phyloP scores from a whole-genome alignment of 2,888 invertebrate species.

The Eugnorisma glareosa region DNA sequence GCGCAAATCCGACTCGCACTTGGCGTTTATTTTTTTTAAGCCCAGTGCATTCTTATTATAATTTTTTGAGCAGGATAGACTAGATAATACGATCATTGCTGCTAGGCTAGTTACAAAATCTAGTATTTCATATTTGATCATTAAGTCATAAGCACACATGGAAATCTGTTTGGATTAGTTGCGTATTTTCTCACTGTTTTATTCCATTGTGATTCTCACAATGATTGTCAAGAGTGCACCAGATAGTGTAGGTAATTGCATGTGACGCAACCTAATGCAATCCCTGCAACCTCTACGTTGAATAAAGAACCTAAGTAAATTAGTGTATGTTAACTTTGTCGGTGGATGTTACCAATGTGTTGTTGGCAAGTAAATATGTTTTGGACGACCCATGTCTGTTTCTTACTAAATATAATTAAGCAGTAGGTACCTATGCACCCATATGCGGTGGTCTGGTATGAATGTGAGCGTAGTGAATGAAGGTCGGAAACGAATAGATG shows the following conservation, averaged over 20 bases:
- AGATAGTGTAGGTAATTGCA: conserved; percentile 59
- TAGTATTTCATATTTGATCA: conserved; percentile 8
- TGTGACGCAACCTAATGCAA: conserved; percentile 49
- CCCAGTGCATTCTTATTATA: background rate
- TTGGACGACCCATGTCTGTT: conserved; percentile 14
- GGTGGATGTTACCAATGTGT: background rate
- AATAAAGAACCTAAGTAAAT: conserved; percentile 4
- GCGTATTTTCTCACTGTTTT: conserved; percentile 64
- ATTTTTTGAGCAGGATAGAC: background rate
- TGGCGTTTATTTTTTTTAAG: background rate
- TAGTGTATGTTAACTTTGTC: conserved; percentile 11
- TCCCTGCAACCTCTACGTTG: conserved; percentile 27
- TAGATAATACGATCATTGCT: background rate
- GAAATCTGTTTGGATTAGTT: conserved; percentile 45
- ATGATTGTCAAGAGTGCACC: conserved; percentile 64
- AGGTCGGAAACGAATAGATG: conserved; percentile 53
- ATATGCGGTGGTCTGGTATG: background rate
- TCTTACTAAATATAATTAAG: conserved; percentile 3
- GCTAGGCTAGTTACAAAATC: conserved; percentile 21
- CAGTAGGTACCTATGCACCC: background rate
- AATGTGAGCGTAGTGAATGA: conserved; percentile 52
- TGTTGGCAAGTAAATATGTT: conserved; percentile 14
- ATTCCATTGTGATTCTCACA: conserved; percentile 58
- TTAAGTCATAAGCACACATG: conserved; percentile 22
- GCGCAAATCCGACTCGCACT: background rate